Conservation (phyloP, 2,888 invertebrate genomes). For the Meiosimyza platycephala region DNA sequence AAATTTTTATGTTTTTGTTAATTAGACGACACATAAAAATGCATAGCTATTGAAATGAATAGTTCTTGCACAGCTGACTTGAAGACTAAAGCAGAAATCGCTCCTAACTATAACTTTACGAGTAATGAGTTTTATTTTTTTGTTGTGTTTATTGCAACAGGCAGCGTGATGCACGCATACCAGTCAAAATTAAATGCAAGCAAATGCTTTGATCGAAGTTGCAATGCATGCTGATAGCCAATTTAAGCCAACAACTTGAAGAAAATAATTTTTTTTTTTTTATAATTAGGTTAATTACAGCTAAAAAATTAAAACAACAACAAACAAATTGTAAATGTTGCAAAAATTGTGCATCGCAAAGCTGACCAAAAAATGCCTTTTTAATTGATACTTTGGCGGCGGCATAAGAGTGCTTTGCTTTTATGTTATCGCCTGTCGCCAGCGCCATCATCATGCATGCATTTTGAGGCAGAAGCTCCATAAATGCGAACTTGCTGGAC, state of each 20-base stretch:
- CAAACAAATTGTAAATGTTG: constrained; percentile 1
- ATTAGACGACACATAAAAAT: no score
- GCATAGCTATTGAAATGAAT: no score
- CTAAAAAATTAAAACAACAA: constrained; percentile 18
- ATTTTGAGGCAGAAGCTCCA: background rate
- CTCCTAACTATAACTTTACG: no score
- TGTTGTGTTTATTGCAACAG: no score
- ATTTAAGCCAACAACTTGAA: no score
- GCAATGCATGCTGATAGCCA: constrained; percentile 8
- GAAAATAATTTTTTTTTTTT: constrained; percentile 7
- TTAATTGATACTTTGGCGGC: constrained; percentile 31
- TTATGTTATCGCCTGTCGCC: background rate
- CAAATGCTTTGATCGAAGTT: background rate
- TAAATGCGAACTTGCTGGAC: background rate
- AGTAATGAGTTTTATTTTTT: no score
- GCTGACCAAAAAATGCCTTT: constrained; percentile 12
- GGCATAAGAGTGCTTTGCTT: constrained; percentile 18
- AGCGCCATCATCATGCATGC: background rate
- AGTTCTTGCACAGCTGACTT: no score
- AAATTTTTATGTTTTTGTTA: no score
- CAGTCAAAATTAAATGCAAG: background rate
- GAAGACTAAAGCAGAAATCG: no score
- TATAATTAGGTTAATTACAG: constrained; percentile 35
- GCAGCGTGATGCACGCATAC: no score
- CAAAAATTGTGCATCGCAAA: background rate